These are phyloP conservation scores for Chlorops oryzae DNA, from an alignment of 1,140 invertebrate genomes.

Conservation along the genomic window DNA sequence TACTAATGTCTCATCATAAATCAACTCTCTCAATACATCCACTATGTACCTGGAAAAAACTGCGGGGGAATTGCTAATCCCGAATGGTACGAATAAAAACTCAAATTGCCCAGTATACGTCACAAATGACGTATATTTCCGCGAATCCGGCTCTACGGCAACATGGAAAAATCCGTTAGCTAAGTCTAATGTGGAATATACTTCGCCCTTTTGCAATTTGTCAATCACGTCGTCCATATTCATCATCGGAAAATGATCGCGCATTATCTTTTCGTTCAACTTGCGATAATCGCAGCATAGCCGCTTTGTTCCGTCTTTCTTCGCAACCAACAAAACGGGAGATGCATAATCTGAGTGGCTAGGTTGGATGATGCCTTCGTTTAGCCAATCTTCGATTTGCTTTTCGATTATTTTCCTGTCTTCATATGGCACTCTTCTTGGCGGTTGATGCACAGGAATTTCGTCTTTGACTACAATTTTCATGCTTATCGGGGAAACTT, in stretches of 20 bases:
- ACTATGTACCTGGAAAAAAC: background rate
- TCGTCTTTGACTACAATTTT: conserved; percentile 1
- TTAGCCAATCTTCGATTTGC: background rate
- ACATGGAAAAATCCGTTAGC: conserved; percentile 10
- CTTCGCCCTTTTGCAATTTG: conserved; percentile 12
- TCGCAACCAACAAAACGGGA: conserved; percentile 11
- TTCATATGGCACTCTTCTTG: background rate
- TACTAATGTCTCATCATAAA: background rate
- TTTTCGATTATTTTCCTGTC: background rate
- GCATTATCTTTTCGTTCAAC: conserved; percentile 5
- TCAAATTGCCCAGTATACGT: conserved; percentile 8
- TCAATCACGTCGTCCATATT: conserved; percentile 22
- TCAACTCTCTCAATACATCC: background rate
- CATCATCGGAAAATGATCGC: conserved; percentile 18
- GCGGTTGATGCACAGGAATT: background rate
- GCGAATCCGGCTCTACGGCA: background rate
- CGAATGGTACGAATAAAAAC: conserved; percentile 1
- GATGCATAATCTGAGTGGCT: conserved; percentile 1
- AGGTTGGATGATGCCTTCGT: background rate
- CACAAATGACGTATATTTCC: conserved; percentile 6
- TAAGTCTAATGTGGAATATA: conserved; percentile 19
- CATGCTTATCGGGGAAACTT: conserved; percentile 2
- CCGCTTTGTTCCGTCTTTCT: conserved; percentile 10
- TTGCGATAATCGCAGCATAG: conserved; percentile 4
- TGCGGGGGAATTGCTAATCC: conserved; percentile 8